Evolutionary conservation across 1,140 invertebrate genomes (phyloP), one percentile per base, ranked within the genome.

Genomic region (Neodiprion pinetum): DNA sequence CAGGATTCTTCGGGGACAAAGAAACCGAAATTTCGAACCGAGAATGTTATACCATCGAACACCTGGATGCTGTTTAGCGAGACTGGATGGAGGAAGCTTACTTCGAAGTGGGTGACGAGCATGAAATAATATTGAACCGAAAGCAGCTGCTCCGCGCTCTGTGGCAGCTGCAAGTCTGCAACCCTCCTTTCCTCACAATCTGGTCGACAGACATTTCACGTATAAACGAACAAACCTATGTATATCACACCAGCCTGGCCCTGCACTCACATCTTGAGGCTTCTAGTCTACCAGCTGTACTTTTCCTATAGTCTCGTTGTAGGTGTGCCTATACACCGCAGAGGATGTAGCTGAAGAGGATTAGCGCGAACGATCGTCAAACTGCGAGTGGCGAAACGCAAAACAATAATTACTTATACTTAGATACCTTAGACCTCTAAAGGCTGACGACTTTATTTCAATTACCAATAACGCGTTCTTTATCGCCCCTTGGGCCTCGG

Each of bases 111-210:
- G 53, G 11, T 61, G 53, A 61, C 53, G 53, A 61, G 53, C 53
- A 61, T 75, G 77, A 79, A 81, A 84, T 83, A 84, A 84, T 85
- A 85, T 83, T 80, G 83, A 80, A 80, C 83, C 81, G 76, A 21
- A 72, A 81, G 84, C 85, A 85, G 84, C 85, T 86, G 85, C 28
- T 40, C 28, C 28, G 28, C 28, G 28, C 28, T 5, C 83, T 81
- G 80, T 80, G 83, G 82, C 85, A 86, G 85, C 85, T 86, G 85
- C 83, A 82, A 75, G 28, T 40, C 28, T 40, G 28, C 1, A 40
- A 40, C 28, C 78, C 79, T 78, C 74, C 75, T 76, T 72, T 70
- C 28, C 73, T 78, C 75, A 79, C 77, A 78, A 78, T 83, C 80
- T 79, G 78, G 76, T 73, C 76, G 67, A 66, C 75, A 61, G 53